Percentiles rank a stretch among this genome's conserved stretches.
phyloP scores from a whole-genome alignment of 2,113 vertebrate genomes.

The Osmerus mordax region DNA sequence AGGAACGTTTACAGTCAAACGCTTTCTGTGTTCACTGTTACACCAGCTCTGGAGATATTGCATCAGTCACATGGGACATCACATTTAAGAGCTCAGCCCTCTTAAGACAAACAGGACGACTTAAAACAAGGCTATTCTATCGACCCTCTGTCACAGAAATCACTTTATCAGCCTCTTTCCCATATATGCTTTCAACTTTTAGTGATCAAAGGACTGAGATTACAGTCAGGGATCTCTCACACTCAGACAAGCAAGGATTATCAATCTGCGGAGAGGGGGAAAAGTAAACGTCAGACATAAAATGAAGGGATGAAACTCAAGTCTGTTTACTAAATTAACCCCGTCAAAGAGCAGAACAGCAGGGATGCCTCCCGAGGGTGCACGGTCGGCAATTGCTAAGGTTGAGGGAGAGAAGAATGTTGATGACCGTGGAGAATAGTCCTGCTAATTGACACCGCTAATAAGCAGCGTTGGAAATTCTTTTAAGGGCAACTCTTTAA shows the following conservation, averaged over 20 bases:
- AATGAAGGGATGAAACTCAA: constrained; percentile 62
- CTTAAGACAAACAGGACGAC: constrained; percentile 75
- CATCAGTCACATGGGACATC: constrained; percentile 76
- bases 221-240: constrained; percentile 69
- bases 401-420: constrained; percentile 52
- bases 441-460: constrained; percentile 53
- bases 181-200: constrained; percentile 71
- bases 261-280: constrained; percentile 64
- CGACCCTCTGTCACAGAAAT: constrained; percentile 72
- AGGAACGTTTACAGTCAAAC: constrained; percentile 68
- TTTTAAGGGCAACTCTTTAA: constrained; percentile 26
- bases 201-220: constrained; percentile 74
- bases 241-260: constrained; percentile 62
- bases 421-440: constrained; percentile 46
- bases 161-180: constrained; percentile 70
- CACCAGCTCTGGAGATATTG: constrained; percentile 67
- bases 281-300: constrained; percentile 63
- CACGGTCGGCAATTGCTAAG: constrained; percentile 46
- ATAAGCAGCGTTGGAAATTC: constrained; percentile 23
- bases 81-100: constrained; percentile 71
- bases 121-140: constrained; percentile 69
- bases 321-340: constrained; percentile 65
- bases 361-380: constrained; percentile 31
- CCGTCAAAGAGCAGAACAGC: constrained; percentile 57
- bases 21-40: constrained; percentile 65